Conservation (phyloP, 1,140 invertebrate species). For the Pinna nobilis region DNA sequence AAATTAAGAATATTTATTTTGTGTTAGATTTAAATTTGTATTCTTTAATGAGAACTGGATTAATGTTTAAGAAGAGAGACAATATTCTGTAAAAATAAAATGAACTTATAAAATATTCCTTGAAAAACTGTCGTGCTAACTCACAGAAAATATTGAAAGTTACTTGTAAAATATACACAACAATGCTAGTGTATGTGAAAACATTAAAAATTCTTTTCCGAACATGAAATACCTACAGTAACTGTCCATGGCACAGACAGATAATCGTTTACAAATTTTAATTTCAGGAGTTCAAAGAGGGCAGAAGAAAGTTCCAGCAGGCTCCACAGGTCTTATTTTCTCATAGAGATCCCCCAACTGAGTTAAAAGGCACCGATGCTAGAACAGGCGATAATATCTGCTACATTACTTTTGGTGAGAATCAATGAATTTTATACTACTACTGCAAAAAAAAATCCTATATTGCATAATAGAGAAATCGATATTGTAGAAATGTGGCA, state of each 20-base stretch:
- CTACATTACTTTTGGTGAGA: constrained; percentile 98
- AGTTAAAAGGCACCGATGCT: constrained; percentile 95
- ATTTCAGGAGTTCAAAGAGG: constrained; percentile 94
- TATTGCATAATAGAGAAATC: no score
- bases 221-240: no score
- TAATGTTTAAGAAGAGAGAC: no score
- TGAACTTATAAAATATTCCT: not conserved
- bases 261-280: not conserved
- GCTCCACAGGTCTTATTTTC: constrained; percentile 87
- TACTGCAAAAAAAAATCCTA: no score
- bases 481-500: no score
- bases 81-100: no score
- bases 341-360: constrained; percentile 96
- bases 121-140: not conserved
- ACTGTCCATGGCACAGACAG: not conserved
- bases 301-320: constrained; percentile 95
- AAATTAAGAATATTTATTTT: no score
- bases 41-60: no score
- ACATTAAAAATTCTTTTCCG: not conserved
- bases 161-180: no score
- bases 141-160: not conserved
- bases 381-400: constrained; percentile 97
- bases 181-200: not conserved
- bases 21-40: no score
- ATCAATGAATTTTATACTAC: no score